Evolutionary conservation across 2,797 vertebrate genomes (phyloP), one percentile per base, ranked within the genome.

Genomic region (Ctenochaetus hawaiiensis): DNA sequence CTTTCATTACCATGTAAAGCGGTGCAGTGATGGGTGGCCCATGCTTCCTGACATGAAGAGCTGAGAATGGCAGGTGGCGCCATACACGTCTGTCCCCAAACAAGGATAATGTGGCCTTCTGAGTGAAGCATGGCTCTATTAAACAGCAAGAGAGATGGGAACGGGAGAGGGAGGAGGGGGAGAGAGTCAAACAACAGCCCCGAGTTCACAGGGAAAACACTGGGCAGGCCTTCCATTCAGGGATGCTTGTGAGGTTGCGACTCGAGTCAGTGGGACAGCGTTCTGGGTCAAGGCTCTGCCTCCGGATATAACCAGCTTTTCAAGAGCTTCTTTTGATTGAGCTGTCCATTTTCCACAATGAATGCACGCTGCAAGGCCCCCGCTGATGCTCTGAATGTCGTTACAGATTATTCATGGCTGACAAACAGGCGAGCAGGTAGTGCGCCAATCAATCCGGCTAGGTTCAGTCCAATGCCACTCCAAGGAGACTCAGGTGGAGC

Each of bases 361-460:
- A 89, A 92, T 91, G 88, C 80, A 68, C 41, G 23, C 83, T 77
- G 92, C 94, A 94, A 94, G 94, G 94, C 87, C 92, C 84, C 84
- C 6, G 82, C 88, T 79, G 76, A 87, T 75, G 89, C 89, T 71
- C 76, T 41, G 81, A 82, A 84, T 89, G 91, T 92, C 91, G 77
- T 92, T 94, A 91, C 85, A 87, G 91, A 95, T 94, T 93, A 93
- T 94, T 95, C 91, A 95, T 93, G 93, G 91, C 89, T 91, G 91
- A 91, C 90, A 93, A 93, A 92, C 90, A 90, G 82, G 82, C 70
- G 56, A 78, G 83, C 85, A 90, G 89, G 88, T 91, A 89, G 81
- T 34, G 76, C 78, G 82, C 93, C 87, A 91, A 95, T 95, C 93
- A 94, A 92, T 94, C 90, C 82, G 30, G 76, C 67, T 70, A 77